Base-by-base conservation (phyloP, 2,797 vertebrate genomes). In the Artibeus lituratus region DNA sequence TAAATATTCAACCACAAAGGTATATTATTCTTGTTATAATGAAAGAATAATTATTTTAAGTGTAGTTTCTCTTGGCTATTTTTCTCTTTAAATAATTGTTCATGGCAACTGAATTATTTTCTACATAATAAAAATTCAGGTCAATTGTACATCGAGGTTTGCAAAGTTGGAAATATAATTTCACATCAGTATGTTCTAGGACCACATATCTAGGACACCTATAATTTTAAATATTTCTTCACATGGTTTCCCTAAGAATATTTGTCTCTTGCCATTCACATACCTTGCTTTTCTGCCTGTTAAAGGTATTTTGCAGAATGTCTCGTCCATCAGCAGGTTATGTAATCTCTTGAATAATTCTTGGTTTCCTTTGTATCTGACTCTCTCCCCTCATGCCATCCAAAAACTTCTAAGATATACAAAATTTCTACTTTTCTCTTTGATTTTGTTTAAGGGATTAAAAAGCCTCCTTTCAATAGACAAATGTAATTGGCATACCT, bases 81-180 rank as follows among this genome's bases (percentile, higher is more conserved):
- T 90, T 82, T 82, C 42, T 47, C 91, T 77, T 77, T 21, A 91
- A 95, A 35, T 62, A 37, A 85, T 67, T 78, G 4, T 49, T 82
- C 35, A 29, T 8, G 3, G 84, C 12, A 37, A 90, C 14, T 67
- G 35, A 78, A 74, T 94, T 94, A 37, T 91, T 90, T 95, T 83
- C 67, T 39, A 16, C 22, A 78, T 78, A 55, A 91, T 82, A 91
- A 96, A 96, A 91, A 44, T 62, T 93, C 49, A 74, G 84, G 51
- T 51, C 70, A 83, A 59, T 76, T 87, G 19, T 16, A 87, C n/a
- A 53, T 44, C 26, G 53, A 92, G 37, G 37, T 70, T 76, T 84
- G 44, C 53, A 88, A 95, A 94, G 72, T 42, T 55, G 32, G 69
- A 92, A 94, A 10, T 15, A 84, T 42, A 73, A 91, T 87, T 94